These are phyloP conservation scores for Thecocarcelia acutangulata DNA, from an alignment of 2,888 invertebrate species.

Conservation along the genomic window DNA sequence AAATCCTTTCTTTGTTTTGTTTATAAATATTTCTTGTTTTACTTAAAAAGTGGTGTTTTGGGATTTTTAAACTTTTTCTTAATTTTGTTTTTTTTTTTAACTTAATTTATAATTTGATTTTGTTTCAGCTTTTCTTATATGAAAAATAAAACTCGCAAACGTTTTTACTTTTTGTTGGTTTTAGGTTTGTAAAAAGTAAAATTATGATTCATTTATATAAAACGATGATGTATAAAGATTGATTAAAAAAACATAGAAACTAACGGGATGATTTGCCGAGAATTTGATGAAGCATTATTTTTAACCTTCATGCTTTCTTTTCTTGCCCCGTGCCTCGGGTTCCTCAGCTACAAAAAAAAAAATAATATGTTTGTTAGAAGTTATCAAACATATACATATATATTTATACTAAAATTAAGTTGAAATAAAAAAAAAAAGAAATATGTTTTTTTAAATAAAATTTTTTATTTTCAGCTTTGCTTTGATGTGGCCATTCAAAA, in stretches of 20 bases:
- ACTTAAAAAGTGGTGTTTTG: constrained; percentile 60
- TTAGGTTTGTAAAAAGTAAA: constrained; percentile 58
- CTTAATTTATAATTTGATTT: constrained; percentile 71
- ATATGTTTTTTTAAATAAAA: no score
- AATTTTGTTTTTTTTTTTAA: constrained; percentile 59
- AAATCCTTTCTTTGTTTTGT: constrained; percentile 58
- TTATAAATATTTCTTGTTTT: constrained; percentile 35
- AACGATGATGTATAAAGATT: constrained; percentile 65
- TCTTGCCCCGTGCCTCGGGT: constrained; percentile 85
- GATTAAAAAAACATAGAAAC: constrained; percentile 64
- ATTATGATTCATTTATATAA: constrained; percentile 65
- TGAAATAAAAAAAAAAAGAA: no score
- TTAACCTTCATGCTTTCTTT: constrained; percentile 87
- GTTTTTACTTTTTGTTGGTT: constrained; percentile 27
- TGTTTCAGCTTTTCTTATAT: constrained; percentile 67
- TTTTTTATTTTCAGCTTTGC: no score
- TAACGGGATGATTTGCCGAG: constrained; percentile 65
- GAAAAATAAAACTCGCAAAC: constrained; percentile 68
- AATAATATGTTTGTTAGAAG: neutral
- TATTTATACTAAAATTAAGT: no score
- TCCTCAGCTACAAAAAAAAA: constrained; percentile 78
- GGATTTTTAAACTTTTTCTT: constrained; percentile 53
- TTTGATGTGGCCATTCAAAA: no score
- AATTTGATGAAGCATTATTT: constrained; percentile 55
- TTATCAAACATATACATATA: no score